These are phyloP conservation scores for Acanthacorydalis orientalis DNA, from an alignment of 2,888 invertebrate species.

Conservation along the genomic window DNA sequence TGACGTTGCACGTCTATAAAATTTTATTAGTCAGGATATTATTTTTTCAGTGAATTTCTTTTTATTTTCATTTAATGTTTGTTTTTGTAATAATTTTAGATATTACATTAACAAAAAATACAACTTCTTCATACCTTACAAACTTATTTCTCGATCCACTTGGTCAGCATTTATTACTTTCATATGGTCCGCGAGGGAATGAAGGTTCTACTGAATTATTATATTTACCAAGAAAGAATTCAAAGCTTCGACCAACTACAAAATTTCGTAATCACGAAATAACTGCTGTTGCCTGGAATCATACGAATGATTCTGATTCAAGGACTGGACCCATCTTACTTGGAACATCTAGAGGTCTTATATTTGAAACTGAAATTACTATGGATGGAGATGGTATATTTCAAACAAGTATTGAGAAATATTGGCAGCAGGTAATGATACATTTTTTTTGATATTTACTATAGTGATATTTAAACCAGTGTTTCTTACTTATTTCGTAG, in stretches of 20 bases:
- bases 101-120: slow-evolving; percentile 50
- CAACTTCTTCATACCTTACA: slow-evolving; percentile 40
- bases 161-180: slow-evolving; percentile 69
- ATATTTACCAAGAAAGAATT: slow-evolving; percentile 61
- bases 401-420: slow-evolving; percentile 55
- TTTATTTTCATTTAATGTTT: slow-evolving; percentile 3
- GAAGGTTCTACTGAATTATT: slow-evolving; percentile 54
- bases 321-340: slow-evolving; percentile 71
- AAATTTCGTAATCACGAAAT: slow-evolving; percentile 66
- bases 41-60: not conserved
- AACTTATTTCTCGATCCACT: slow-evolving; percentile 70
- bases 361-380: slow-evolving; percentile 78
- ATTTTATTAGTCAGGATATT: slow-evolving; percentile 2
- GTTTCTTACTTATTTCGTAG: no score
- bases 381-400: slow-evolving; percentile 71
- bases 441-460: slow-evolving; percentile 10
- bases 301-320: slow-evolving; percentile 45
- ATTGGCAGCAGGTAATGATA: slow-evolving; percentile 62
- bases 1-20: not conserved
- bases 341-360: slow-evolving; percentile 78
- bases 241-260: slow-evolving; percentile 47
- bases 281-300: slow-evolving; percentile 84
- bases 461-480: not conserved
- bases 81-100: slow-evolving; percentile 32
- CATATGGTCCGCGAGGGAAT: slow-evolving; percentile 41